Conservation (phyloP, 2,113 vertebrate species). For the Nesogale talazaci region DNA sequence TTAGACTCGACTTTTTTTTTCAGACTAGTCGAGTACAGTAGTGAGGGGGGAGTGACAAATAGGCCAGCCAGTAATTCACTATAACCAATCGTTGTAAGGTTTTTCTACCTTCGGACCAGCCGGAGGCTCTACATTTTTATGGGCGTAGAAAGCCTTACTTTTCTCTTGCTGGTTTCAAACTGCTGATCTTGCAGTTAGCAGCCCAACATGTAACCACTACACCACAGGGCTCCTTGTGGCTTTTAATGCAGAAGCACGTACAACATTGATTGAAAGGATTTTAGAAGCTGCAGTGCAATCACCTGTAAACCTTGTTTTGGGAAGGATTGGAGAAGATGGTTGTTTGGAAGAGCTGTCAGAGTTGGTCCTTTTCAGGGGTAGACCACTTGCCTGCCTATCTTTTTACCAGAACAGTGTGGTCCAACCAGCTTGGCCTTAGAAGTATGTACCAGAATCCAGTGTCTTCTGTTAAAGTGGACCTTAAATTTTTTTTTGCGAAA, state of each 20-base stretch:
- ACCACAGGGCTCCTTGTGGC: no score
- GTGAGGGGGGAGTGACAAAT: no score
- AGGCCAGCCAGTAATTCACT: no score
- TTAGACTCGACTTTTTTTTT: no score
- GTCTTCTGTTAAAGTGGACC: background rate
- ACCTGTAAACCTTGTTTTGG: background rate
- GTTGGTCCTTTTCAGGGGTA: background rate
- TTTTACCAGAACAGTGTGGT: background rate
- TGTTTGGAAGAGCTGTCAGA: background rate
- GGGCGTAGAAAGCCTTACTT: no score
- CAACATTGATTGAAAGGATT: background rate
- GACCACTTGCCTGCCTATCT: background rate
- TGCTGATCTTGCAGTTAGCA: no score
- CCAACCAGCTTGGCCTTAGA: background rate
- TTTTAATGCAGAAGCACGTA: background rate
- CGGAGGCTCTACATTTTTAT: no score
- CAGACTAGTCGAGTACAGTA: no score
- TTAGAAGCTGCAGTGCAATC: background rate
- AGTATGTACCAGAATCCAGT: background rate
- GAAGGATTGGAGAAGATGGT: constrained; percentile 6
- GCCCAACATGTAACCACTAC: no score
- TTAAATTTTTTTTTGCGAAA: background rate
- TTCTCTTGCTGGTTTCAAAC: no score
- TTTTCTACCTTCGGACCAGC: no score
- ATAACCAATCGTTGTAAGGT: no score